Conservation (phyloP, 2,113 vertebrate genomes). For the Paradisaea rubra region DNA sequence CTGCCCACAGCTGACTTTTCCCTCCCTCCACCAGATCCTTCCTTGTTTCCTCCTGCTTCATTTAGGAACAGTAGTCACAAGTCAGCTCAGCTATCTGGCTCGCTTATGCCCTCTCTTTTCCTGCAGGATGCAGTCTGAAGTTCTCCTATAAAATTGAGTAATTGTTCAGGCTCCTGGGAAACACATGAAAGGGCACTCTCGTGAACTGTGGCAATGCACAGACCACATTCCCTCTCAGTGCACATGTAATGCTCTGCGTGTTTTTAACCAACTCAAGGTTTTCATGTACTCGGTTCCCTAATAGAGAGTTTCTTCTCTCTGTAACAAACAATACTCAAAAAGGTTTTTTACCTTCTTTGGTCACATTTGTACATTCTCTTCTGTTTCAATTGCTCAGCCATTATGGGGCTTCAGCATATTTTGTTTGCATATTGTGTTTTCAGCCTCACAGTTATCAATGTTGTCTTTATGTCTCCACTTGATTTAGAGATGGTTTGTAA, state of each 20-base stretch:
- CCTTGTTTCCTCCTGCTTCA: background rate
- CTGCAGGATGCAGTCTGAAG: background rate
- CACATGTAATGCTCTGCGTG: background rate
- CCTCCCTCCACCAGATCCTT: background rate
- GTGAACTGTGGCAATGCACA: background rate
- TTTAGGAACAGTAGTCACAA: background rate
- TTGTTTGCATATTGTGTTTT: background rate
- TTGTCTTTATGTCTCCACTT: background rate
- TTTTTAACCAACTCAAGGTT: background rate
- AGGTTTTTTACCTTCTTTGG: constrained; percentile 18
- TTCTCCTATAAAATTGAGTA: background rate
- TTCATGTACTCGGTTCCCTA: background rate
- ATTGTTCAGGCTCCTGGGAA: background rate
- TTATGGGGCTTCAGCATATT: background rate
- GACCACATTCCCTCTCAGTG: background rate
- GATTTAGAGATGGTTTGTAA: background rate
- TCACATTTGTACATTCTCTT: background rate
- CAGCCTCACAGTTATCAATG: background rate
- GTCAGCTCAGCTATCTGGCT: background rate
- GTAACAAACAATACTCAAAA: background rate
- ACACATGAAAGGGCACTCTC: background rate
- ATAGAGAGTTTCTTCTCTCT: background rate
- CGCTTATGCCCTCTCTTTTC: background rate
- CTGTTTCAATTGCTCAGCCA: background rate
- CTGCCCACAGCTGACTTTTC: background rate